Conservation (phyloP, 2,888 invertebrate genomes). For the Schizaphis graminum region DNA sequence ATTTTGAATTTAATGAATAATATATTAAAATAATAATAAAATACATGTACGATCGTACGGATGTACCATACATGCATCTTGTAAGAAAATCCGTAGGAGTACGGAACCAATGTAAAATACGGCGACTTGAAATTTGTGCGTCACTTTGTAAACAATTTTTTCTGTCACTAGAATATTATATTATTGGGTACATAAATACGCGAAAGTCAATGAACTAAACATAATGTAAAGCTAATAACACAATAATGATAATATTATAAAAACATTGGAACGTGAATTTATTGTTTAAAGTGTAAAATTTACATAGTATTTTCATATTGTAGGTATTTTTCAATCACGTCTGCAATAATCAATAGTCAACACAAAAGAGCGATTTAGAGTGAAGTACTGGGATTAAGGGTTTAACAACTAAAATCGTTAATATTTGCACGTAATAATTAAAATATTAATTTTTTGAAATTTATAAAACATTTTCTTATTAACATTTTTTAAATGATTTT, state of each 20-base stretch:
- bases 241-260: neutral
- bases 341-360: neutral
- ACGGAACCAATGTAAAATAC: neutral
- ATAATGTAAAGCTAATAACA: neutral
- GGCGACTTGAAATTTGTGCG: neutral
- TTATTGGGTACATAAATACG: neutral
- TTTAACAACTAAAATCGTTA: too few relatives aligned
- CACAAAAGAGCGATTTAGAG: neutral
- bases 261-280: neutral
- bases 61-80: neutral
- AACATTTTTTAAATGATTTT: too few relatives aligned
- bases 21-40: neutral
- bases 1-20: neutral
- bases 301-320: neutral
- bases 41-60: neutral
- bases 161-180: neutral
- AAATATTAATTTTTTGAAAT: too few relatives aligned
- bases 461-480: too few relatives aligned
- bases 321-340: neutral
- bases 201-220: neutral
- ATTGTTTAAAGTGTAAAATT: neutral
- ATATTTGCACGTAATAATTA: too few relatives aligned
- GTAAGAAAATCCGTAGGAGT: neutral
- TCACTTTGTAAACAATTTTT: neutral
- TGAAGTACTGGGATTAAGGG: neutral